Evolutionary conservation across 1,140 invertebrate species (phyloP).

Genomic region (Gryllus bimaculatus): DNA sequence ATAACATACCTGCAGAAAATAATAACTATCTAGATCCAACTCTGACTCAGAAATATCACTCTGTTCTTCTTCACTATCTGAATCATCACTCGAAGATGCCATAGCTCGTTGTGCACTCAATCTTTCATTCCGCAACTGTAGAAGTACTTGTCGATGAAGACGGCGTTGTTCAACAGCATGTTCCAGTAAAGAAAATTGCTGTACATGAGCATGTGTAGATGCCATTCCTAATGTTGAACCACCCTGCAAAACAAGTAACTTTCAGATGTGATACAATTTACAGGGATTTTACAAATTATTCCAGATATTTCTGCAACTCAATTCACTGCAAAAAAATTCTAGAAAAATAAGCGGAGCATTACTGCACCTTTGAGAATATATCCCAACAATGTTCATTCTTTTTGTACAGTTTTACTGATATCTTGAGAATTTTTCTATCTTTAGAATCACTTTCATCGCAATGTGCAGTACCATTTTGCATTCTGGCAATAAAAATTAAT

Average conservation of each 20-base stretch:
- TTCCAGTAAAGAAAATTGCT: constrained; percentile 67
- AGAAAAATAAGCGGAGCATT: no score
- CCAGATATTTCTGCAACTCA: no score
- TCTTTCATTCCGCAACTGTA: constrained; percentile 25
- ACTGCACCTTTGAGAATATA: no score
- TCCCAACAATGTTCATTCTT: no score
- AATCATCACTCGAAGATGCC: constrained; percentile 56
- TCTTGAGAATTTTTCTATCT: no score
- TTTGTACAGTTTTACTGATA: no score
- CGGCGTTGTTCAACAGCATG: constrained; percentile 80
- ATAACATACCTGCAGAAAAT: constrained; percentile 55
- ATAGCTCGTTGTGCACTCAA: constrained; percentile 27
- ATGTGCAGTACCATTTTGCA: no score
- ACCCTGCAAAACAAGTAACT: constrained; percentile 41
- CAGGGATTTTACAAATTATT: neutral
- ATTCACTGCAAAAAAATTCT: no score
- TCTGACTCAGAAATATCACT: constrained; percentile 76
- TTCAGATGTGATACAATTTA: neutral
- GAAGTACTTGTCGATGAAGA: constrained; percentile 56
- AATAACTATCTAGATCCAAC: constrained; percentile 83
- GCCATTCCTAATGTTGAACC: constrained; percentile 96
- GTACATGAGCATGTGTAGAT: constrained; percentile 65
- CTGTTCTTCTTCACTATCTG: constrained; percentile 57
- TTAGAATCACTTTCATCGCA: no score
- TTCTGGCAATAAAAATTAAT: no score